Evolutionary conservation across 1,140 invertebrate species (phyloP).

Genomic region (Radopholus similis): DNA sequence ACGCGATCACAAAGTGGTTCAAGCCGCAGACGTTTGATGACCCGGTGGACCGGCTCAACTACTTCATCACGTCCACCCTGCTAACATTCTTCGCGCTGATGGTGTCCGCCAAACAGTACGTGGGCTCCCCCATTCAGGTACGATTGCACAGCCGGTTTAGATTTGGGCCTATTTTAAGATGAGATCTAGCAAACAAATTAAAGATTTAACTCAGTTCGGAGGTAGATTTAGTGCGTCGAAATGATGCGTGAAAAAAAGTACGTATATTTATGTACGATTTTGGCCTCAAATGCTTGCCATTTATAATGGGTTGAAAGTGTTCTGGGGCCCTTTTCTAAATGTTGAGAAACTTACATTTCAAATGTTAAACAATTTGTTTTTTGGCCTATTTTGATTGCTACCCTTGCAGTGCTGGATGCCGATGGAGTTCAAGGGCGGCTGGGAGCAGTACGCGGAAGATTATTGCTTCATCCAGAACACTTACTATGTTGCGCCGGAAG

Average conservation of each 20-base stretch:
- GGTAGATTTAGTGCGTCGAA: too few relatives aligned
- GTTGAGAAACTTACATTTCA: too few relatives aligned
- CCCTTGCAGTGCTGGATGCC: constrained; percentile 60
- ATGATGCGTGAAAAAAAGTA: too few relatives aligned
- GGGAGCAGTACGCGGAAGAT: constrained; percentile 55
- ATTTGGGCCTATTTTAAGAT: background rate
- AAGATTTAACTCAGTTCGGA: too few relatives aligned
- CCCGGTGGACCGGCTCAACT: constrained; percentile 48
- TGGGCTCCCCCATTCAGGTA: constrained; percentile 48
- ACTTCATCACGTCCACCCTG: constrained; percentile 42
- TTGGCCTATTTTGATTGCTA: background rate
- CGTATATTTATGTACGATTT: too few relatives aligned
- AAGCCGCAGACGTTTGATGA: constrained; percentile 58
- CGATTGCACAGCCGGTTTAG: too few relatives aligned
- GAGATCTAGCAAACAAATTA: background rate
- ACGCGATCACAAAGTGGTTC: constrained; percentile 48
- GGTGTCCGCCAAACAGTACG: constrained; percentile 59
- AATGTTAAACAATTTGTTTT: background rate
- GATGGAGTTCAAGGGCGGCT: constrained; percentile 58
- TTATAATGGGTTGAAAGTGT: background rate
- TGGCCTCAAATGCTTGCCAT: too few relatives aligned
- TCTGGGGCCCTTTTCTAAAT: background rate
- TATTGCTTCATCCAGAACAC: constrained; percentile 61
- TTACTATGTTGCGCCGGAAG: constrained; percentile 53
- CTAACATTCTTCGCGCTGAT: constrained; percentile 57